Evolutionary conservation across 2,888 invertebrate species (phyloP), one percentile per base, ranked within the genome.

Genomic region (Busseola fusca): DNA sequence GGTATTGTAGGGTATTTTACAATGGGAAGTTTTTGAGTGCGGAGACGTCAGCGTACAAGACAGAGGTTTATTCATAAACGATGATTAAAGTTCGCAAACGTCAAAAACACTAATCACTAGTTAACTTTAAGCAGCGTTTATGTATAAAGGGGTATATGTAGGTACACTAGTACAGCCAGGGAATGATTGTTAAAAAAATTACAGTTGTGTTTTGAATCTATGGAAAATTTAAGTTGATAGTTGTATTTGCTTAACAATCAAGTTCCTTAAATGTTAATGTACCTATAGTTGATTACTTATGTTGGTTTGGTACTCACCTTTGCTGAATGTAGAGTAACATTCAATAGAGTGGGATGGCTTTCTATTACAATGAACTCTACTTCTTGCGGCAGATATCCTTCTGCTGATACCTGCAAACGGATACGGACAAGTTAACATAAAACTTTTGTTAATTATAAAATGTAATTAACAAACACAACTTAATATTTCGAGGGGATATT

Each of bases 301-400:
- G 1, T 25, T 12, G 21, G 25, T 16, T 40, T 40, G 40, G 14
- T 40, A 91, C 96, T 96, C 96, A 98, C 98, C 97, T 98, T 98
- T 52, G 97, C 96, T 65, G 97, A 97, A 88, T 97, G 97, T 81
- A 98, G 93, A 14, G 98, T 98, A 54, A 98, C 97, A 92, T 98
- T 98, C 60, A 98, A 94, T 67, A 98, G 94, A 3, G 98, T 98
- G 6, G 98, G 98, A 92, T 98, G 98, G 86, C 97, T 97, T 82
- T 98, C 98, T 63, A 98, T 97, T 14, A 98, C 98, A 93, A 97
- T 97, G 90, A 98, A 98, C 89, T 98, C 98, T 40, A 98, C 96
- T 91, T 98, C 98, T 85, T 97, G 97, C 0, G 98, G 98, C 57
- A 97, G 96, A 90, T 97, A 98, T 56, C 98, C 98, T 87, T 98